Base-by-base conservation (phyloP, 2,888 invertebrate genomes). In the Penaeus monodon region DNA sequence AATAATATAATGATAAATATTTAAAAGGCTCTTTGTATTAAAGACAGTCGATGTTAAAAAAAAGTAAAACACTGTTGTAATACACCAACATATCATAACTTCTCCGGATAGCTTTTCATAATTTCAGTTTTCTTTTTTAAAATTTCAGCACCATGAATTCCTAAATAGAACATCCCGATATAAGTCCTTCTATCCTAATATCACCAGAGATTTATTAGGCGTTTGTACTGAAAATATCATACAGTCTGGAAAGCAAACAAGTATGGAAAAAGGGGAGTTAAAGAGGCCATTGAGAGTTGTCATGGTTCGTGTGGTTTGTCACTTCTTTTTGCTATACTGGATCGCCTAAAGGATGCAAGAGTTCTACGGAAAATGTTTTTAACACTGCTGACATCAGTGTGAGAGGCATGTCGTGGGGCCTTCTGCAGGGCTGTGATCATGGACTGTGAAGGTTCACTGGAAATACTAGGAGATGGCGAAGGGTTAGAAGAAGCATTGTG, bases 361-460 rank as follows among this genome's bases (percentile, higher is more conserved):
- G 88, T 90, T 76, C 87, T 87, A 73, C 86, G 88, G 78, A 90
- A 90, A 76, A 90, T 86, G 49, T 87, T 88, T 78, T 90, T 90
- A 66, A 90, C 88, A 66, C 82, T 85, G 81, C 90, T 87, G 38
- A 90, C 83, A 65, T 90, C 90, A 12, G 88, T 70, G 73, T 84
- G 87, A 17, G 87, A 86, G 49, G 89, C 78, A 63, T 88, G 89
- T 29, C 78, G 84, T 14, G 88, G 88, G n/a, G 81, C 84, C 65
- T 86, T 88, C 80, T 86, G 86, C 63, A 83, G 44, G 49, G 83
- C 82, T 24, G 81, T 70, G 22, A 88, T 88, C 83, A 88, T 86
- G 63, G 86, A 86, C 68, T 85, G 81, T 14, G 88, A 85, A 44
- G 90, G 90, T 64, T 90, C 90, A 76, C 88, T 88, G 74, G 87